These are phyloP conservation scores for Carassius gibelio DNA, from an alignment of 2,113 vertebrate species.

Conservation along the genomic window DNA sequence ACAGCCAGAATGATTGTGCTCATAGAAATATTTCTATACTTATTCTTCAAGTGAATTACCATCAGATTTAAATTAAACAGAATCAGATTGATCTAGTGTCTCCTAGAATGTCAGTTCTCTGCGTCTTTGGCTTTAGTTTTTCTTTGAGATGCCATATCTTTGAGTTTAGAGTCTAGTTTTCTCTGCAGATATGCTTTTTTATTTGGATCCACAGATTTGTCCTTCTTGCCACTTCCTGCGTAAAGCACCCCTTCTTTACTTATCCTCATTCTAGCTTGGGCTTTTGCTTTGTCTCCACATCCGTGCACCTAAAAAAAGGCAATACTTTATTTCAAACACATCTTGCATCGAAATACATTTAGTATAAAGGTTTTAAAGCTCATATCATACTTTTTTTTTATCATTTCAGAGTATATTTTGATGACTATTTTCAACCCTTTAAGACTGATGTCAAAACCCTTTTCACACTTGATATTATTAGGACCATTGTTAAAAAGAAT, in stretches of 20 bases:
- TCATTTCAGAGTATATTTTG: not conserved
- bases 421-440: not conserved
- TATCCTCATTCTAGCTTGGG: constrained; percentile 83
- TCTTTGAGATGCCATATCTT: constrained; percentile 84
- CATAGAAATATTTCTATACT: not conserved
- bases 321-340: not conserved
- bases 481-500: not conserved
- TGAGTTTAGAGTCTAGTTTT: constrained; percentile 87
- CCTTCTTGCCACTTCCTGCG: constrained; percentile 82
- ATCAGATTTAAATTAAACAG: not conserved
- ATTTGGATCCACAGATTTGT: constrained; percentile 81
- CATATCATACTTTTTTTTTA: not conserved
- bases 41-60: not conserved
- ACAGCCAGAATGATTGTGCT: not conserved
- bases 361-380: not conserved
- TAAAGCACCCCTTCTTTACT: constrained; percentile 87
- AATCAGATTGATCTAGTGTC: not conserved
- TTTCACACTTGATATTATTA: not conserved
- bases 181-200: constrained; percentile 87
- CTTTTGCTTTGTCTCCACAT: constrained; percentile 87
- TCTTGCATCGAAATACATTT: not conserved
- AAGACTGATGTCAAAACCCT: not conserved
- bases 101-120: constrained; percentile 54
- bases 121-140: constrained; percentile 81
- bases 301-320: constrained; percentile 81